phyloP scores from a whole-genome alignment of 1,140 invertebrate species.

The Drosophila sulfurigaster region DNA sequence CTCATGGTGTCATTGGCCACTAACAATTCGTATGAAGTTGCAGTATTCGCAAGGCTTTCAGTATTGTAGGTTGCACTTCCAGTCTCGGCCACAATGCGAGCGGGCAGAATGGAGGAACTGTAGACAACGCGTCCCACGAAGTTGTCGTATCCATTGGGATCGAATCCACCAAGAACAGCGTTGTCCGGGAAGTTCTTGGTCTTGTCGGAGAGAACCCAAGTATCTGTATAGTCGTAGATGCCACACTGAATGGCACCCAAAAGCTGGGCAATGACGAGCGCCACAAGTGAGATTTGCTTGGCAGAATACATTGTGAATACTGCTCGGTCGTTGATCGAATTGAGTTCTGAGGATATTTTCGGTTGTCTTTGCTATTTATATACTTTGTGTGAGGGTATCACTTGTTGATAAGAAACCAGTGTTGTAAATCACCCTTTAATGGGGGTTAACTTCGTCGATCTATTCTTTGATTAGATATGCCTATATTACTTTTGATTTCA shows the following conservation, averaged over 20 bases:
- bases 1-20: slow-evolving; percentile 52
- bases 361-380: not conserved
- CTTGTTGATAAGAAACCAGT: not conserved
- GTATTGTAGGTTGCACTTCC: slow-evolving; percentile 51
- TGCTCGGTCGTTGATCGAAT: slow-evolving; percentile 12
- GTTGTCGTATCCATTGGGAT: slow-evolving; percentile 54
- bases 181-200: slow-evolving; percentile 38
- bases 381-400: not conserved
- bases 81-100: slow-evolving; percentile 50
- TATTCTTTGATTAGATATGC: slow-evolving; percentile 12
- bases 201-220: slow-evolving; percentile 48
- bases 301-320: slow-evolving; percentile 36
- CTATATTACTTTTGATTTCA: not conserved
- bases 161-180: slow-evolving; percentile 49
- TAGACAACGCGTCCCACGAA: slow-evolving; percentile 49
- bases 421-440: not conserved
- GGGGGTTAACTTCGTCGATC: not conserved
- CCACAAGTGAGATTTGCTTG: slow-evolving; percentile 18
- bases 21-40: slow-evolving; percentile 36
- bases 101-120: slow-evolving; percentile 42
- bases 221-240: slow-evolving; percentile 42
- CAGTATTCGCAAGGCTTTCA: not conserved
- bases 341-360: not conserved
- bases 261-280: slow-evolving; percentile 44
- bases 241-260: slow-evolving; percentile 44